Conservation (phyloP, 1,140 invertebrate species). For the Lucilia sericata region DNA sequence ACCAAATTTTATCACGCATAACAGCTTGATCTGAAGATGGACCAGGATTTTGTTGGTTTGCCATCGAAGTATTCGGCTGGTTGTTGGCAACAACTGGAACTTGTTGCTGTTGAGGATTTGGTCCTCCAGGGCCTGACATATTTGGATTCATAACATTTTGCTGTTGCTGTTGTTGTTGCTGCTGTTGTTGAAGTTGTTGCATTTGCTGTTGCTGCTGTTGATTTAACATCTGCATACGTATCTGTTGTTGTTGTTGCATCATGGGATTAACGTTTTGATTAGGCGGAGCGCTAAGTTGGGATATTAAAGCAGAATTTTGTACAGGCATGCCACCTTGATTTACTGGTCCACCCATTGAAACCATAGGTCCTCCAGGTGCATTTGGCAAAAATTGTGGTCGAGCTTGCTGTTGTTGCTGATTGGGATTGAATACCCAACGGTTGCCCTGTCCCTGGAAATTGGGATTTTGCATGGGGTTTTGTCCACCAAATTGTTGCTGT, state of each 20-base stretch:
- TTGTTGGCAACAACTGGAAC: neutral
- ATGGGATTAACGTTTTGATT: slow-evolving; percentile 68
- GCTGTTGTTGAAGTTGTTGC: slow-evolving; percentile 52
- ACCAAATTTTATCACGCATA: slow-evolving; percentile 77
- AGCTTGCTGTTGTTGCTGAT: slow-evolving; percentile 52
- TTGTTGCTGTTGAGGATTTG: neutral
- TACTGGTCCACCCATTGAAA: slow-evolving; percentile 32
- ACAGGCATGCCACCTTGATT: slow-evolving; percentile 52
- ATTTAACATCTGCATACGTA: slow-evolving; percentile 56
- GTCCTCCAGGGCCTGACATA: slow-evolving; percentile 5
- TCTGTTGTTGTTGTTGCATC: slow-evolving; percentile 69
- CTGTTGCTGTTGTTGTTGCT: slow-evolving; percentile 54
- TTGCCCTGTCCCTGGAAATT: slow-evolving; percentile 60
- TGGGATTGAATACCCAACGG: slow-evolving; percentile 61
- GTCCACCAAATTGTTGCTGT: slow-evolving; percentile 61
- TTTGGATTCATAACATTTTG: slow-evolving; percentile 45
- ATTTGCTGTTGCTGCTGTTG: slow-evolving; percentile 67
- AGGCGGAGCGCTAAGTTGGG: slow-evolving; percentile 78
- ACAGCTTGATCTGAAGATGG: slow-evolving; percentile 51
- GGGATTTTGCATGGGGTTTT: slow-evolving; percentile 55
- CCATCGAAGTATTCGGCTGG: slow-evolving; percentile 27
- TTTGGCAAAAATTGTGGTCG: slow-evolving; percentile 58
- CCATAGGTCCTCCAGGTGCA: slow-evolving; percentile 49
- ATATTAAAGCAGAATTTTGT: slow-evolving; percentile 74
- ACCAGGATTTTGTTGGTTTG: neutral